A percentile compares a stretch with the other conserved stretches of the same genome.
Evolutionary conservation across 2,888 invertebrate genomes (phyloP).

Genomic region (Pilophorus perplexus): DNA sequence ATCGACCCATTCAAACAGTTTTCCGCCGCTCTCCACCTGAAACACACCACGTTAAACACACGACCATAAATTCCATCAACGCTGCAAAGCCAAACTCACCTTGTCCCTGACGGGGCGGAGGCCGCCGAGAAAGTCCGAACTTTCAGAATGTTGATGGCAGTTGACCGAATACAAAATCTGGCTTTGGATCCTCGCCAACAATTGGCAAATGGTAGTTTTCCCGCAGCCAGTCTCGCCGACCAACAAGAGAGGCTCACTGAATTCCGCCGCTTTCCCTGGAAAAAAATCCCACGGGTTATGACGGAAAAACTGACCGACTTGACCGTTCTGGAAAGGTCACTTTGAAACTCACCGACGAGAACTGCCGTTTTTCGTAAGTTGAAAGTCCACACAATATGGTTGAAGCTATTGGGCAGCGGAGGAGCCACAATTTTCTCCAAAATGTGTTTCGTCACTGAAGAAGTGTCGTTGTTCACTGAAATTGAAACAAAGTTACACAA

Average conservation of each 20-base stretch:
- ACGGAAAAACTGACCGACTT: no score
- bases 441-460: conserved; percentile 71
- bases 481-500: conserved; percentile 37
- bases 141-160: conserved; percentile 98
- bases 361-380: conserved; percentile 75
- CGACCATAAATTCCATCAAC: neutral
- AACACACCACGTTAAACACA: no score
- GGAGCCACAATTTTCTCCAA: conserved; percentile 64
- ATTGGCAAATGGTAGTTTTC: conserved; percentile 93
- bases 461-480: conserved; percentile 58
- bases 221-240: conserved; percentile 98
- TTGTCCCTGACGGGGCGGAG: conserved; percentile 80
- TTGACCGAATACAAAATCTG: conserved; percentile 78
- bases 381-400: conserved; percentile 90
- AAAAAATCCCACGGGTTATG: no score
- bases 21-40: conserved; percentile 37
- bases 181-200: conserved; percentile 68
- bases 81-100: conserved; percentile 47
- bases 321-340: neutral
- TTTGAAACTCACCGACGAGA: conserved; percentile 54
- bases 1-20: conserved; percentile 94
- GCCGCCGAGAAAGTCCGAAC: conserved; percentile 95
- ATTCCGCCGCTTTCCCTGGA: conserved; percentile 77
- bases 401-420: conserved; percentile 57
- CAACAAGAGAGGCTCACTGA: conserved; percentile 89